Evolutionary conservation across 2,113 vertebrate species (phyloP).

Genomic region (Nesoenas mayeri): DNA sequence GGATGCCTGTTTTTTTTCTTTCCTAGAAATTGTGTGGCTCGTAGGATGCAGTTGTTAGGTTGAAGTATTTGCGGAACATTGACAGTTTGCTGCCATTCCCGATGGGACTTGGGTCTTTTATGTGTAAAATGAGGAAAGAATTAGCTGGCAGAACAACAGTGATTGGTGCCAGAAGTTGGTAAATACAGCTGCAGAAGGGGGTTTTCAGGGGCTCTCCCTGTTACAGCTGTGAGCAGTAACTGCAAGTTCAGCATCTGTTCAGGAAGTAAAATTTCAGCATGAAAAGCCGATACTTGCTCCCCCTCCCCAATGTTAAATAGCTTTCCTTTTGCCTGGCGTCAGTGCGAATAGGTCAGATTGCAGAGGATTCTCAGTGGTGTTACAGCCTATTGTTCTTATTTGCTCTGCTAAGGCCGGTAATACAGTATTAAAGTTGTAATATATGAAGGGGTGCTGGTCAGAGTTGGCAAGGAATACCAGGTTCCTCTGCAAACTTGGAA

Average conservation of each 20-base stretch:
- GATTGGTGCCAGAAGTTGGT: not conserved
- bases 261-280: not conserved
- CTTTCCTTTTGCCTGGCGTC: not conserved
- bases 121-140: not conserved
- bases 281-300: not conserved
- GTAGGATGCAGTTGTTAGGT: not conserved
- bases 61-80: not conserved
- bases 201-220: not conserved
- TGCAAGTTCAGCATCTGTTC: not conserved
- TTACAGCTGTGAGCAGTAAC: not conserved
- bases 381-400: not conserved
- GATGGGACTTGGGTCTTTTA: not conserved
- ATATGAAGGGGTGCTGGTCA: not conserved
- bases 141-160: not conserved
- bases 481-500: not conserved
- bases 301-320: not conserved
- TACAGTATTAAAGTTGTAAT: not conserved
- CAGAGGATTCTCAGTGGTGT: not conserved
- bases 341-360: not conserved
- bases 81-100: not conserved
- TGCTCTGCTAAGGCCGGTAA: not conserved
- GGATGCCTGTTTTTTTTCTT: not conserved
- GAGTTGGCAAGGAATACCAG: not conserved
- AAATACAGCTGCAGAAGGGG: not conserved
- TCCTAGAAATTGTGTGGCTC: not conserved